A percentile compares a stretch with the other conserved stretches of the same genome.
Conservation (phyloP, 2,888 invertebrate species). For the Pecten maximus region DNA sequence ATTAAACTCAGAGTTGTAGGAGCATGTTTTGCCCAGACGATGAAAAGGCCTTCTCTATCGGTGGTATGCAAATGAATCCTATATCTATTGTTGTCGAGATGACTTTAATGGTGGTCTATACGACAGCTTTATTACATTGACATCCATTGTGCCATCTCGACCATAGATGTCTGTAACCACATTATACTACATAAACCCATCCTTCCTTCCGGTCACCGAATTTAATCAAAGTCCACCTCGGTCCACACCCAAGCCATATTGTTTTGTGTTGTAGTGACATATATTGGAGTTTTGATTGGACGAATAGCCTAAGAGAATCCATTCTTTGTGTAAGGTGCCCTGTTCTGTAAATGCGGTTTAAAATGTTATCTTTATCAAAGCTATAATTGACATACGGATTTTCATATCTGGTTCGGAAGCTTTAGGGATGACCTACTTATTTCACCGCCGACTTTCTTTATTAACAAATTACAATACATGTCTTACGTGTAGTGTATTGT, state of each 20-base stretch:
- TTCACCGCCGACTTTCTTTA: not conserved
- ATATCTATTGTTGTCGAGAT: not conserved
- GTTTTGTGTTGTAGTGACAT: not conserved
- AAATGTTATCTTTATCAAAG: not conserved
- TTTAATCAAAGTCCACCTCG: not conserved
- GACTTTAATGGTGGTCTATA: not conserved
- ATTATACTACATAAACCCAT: not conserved
- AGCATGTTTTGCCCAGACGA: not conserved
- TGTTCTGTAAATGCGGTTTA: not conserved
- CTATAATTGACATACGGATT: not conserved
- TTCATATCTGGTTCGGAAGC: not conserved
- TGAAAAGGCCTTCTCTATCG: not conserved
- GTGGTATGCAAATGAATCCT: not conserved
- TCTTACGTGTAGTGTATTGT: not conserved
- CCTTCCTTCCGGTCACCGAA: not conserved
- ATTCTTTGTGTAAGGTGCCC: not conserved
- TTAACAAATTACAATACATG: not conserved
- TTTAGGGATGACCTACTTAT: not conserved
- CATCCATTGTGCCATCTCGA: not conserved
- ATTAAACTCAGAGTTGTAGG: not conserved
- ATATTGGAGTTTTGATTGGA: not conserved
- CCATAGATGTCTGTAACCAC: not conserved
- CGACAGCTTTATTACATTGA: not conserved
- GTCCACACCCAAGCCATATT: not conserved
- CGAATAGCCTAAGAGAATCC: not conserved